Conservation (phyloP, 2,888 invertebrate species). For the Ariolimax columbianus region DNA sequence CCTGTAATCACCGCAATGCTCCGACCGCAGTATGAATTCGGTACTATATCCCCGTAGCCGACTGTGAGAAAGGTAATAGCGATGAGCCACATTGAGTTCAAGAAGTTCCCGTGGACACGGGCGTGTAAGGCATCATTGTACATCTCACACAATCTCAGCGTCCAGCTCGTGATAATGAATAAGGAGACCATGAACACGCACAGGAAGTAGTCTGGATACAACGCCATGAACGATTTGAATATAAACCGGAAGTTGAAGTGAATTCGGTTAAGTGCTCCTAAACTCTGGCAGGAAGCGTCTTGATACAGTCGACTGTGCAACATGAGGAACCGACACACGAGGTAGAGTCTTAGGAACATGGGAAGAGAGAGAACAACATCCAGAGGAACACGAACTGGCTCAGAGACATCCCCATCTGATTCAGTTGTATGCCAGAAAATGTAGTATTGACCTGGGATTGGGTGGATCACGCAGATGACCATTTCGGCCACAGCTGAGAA, state of each 20-base stretch:
- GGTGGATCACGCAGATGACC: constrained; percentile 75
- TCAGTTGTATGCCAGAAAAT: constrained; percentile 67
- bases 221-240: constrained; percentile 78
- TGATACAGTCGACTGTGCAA: constrained; percentile 76
- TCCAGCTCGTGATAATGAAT: constrained; percentile 76
- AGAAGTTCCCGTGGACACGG: constrained; percentile 70
- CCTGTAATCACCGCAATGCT: constrained; percentile 77
- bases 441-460: constrained; percentile 73
- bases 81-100: constrained; percentile 78
- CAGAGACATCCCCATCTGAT: constrained; percentile 54
- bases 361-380: constrained; percentile 76
- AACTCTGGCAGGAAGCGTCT: constrained; percentile 78
- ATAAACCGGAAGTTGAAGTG: constrained; percentile 90
- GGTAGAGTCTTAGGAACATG: constrained; percentile 76
- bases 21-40: constrained; percentile 77
- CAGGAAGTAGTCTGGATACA: constrained; percentile 77
- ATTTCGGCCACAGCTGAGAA: constrained; percentile 87
- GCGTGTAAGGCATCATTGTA: constrained; percentile 64
- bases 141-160: constrained; percentile 76
- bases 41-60: constrained; percentile 78
- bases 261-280: constrained; percentile 91
- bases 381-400: constrained; percentile 65
- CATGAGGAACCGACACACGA: constrained; percentile 76
- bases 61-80: constrained; percentile 78
- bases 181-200: constrained; percentile 71